Percentiles rank a stretch among this genome's conserved stretches.
Conservation (phyloP, 2,888 invertebrate species). For the Melanchra persicariae region DNA sequence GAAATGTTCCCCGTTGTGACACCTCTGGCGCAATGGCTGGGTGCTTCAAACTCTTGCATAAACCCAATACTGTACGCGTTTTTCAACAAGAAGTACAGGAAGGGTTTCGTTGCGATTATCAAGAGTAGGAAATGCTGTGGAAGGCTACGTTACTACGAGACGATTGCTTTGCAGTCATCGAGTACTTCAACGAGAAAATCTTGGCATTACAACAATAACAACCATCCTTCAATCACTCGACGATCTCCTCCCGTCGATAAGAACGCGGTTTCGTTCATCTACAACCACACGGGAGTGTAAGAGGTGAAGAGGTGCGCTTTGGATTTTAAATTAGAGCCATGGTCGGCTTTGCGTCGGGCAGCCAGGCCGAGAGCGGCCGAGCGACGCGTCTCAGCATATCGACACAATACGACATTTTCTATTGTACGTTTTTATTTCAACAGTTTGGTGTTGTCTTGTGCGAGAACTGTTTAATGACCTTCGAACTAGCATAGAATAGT, state of each 20-base stretch:
- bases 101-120: slow-evolving; percentile 96
- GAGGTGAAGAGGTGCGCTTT: slow-evolving; percentile 37
- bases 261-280: slow-evolving; percentile 90
- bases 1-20: slow-evolving; percentile 95
- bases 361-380: slow-evolving; percentile 60
- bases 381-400: slow-evolving; percentile 81
- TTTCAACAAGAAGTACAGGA: slow-evolving; percentile 98
- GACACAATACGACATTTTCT: slow-evolving; percentile 78
- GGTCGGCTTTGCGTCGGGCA: slow-evolving; percentile 68
- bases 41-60: slow-evolving; percentile 98
- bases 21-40: slow-evolving; percentile 97
- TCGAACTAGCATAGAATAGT: slow-evolving; percentile 62
- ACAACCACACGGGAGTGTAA: slow-evolving; percentile 95
- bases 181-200: slow-evolving; percentile 96
- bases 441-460: slow-evolving; percentile 87
- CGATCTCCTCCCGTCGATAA: slow-evolving; percentile 89
- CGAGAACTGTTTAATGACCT: slow-evolving; percentile 70
- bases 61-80: slow-evolving; percentile 98
- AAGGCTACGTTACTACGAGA: slow-evolving; percentile 96
- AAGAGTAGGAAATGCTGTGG: slow-evolving; percentile 97
- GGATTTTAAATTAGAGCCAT: slow-evolving; percentile 74
- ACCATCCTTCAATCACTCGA: slow-evolving; percentile 91
- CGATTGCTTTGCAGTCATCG: slow-evolving; percentile 96
- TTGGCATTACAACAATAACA: slow-evolving; percentile 94
- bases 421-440: slow-evolving; percentile 78